These are phyloP conservation scores for Protosalanx chinensis DNA, from an alignment of 2,797 vertebrate species.

Conservation along the genomic window DNA sequence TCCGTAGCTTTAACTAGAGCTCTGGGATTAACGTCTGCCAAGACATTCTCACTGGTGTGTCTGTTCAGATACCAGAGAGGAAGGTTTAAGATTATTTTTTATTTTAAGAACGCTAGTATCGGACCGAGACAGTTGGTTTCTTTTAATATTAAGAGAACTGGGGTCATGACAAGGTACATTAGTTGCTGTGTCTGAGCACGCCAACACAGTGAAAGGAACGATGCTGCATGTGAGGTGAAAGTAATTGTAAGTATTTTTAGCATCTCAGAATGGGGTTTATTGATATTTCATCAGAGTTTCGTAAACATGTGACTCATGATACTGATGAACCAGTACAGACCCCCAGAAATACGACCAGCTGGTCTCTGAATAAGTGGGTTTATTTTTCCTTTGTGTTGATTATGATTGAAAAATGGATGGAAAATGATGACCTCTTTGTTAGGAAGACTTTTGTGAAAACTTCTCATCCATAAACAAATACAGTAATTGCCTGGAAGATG, in stretches of 20 bases:
- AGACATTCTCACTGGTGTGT: not conserved
- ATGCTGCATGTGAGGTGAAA: slow-evolving; percentile 24
- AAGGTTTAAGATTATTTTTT: not conserved
- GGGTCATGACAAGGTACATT: slow-evolving; percentile 7
- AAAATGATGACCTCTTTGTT: slow-evolving; percentile 42
- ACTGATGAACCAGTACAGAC: not conserved
- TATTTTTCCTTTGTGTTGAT: slow-evolving; percentile 50
- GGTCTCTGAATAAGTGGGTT: slow-evolving; percentile 41
- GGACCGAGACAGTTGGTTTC: slow-evolving; percentile 2
- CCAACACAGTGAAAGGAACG: slow-evolving; percentile 27
- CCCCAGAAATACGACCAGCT: slow-evolving; percentile 28
- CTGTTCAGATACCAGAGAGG: slow-evolving; percentile 6
- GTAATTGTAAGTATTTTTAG: not conserved
- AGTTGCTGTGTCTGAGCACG: not conserved
- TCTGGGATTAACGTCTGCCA: not conserved
- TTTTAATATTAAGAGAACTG: slow-evolving; percentile 22
- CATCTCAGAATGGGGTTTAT: not conserved
- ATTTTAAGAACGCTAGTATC: no score
- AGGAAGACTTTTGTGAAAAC: slow-evolving; percentile 26
- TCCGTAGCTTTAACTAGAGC: not conserved
- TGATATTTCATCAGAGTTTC: not conserved
- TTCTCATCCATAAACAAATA: slow-evolving; percentile 25
- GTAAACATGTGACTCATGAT: not conserved
- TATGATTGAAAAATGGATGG: slow-evolving; percentile 42
- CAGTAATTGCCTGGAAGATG: slow-evolving; percentile 50